Percentiles rank a stretch among this genome's conserved stretches.
These are phyloP conservation scores for Lamprotornis superbus DNA, from an alignment of 2,113 vertebrate species.

Conservation along the genomic window DNA sequence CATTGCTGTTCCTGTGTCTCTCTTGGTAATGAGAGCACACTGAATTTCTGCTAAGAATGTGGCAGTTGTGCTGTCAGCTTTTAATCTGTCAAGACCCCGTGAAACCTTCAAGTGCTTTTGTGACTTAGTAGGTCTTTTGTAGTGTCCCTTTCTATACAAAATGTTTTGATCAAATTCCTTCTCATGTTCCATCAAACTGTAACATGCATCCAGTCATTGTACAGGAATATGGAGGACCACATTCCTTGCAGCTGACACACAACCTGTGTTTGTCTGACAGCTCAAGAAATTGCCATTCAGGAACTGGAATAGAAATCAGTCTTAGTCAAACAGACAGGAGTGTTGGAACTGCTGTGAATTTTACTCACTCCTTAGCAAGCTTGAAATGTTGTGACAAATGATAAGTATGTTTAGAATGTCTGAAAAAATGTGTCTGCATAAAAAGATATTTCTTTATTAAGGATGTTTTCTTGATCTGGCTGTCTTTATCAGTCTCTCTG, in stretches of 20 bases:
- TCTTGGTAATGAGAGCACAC: conserved; percentile 34
- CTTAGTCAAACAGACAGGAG: not conserved
- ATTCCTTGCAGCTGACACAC: not conserved
- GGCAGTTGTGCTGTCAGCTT: not conserved
- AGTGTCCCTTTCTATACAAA: not conserved
- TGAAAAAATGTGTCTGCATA: not conserved
- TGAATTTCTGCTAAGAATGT: not conserved
- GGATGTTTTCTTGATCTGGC: not conserved
- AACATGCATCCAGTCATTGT: not conserved
- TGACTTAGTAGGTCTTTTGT: not conserved
- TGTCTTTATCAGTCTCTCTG: not conserved
- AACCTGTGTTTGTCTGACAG: not conserved
- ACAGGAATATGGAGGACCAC: not conserved
- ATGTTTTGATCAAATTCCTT: conserved; percentile 9
- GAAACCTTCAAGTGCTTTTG: not conserved
- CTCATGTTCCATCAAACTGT: not conserved
- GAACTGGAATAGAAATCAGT: not conserved
- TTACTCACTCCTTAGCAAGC: not conserved
- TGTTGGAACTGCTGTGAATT: not conserved
- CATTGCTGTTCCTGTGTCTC: not conserved
- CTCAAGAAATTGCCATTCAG: not conserved
- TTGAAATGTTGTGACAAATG: not conserved
- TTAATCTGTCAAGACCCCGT: not conserved
- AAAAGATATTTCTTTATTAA: not conserved
- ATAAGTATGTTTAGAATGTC: not conserved